phyloP scores from a whole-genome alignment of 2,113 vertebrate species.

The Cyprinodon tularosa region DNA sequence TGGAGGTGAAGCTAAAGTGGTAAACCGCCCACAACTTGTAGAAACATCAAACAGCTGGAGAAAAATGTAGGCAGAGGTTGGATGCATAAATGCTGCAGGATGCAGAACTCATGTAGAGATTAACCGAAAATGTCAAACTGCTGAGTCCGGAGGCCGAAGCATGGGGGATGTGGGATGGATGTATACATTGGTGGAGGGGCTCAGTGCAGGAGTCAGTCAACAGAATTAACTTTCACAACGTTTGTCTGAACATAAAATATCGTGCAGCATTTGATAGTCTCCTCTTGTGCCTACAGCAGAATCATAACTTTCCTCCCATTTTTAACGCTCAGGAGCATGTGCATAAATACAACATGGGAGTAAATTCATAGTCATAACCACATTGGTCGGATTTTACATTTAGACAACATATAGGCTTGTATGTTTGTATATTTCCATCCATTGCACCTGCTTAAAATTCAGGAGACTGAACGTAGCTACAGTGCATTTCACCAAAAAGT shows the following conservation, averaged over 20 bases:
- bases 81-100: conserved; percentile 10
- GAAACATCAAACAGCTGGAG: conserved; percentile 16
- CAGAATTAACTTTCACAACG: conserved; percentile 38
- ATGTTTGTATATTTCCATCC: background rate
- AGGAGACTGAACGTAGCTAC: conserved; percentile 30
- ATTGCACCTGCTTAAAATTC: background rate
- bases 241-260: conserved; percentile 19
- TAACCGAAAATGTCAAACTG: conserved; percentile 47
- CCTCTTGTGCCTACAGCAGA: conserved; percentile 30
- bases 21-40: conserved; percentile 4
- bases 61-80: conserved; percentile 23
- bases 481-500: conserved; percentile 10
- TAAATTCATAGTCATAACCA: conserved; percentile 18
- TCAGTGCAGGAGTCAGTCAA: conserved; percentile 47
- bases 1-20: too few species aligned
- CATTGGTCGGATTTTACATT: conserved; percentile 35
- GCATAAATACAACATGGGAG: background rate
- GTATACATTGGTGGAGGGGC: conserved; percentile 54
- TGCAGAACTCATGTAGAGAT: conserved; percentile 11
- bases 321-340: background rate
- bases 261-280: conserved; percentile 14
- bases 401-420: conserved; percentile 21
- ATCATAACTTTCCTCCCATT: background rate
- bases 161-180: conserved; percentile 30
- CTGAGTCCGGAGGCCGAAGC: conserved; percentile 35